Percentiles rank a stretch among this genome's conserved stretches.
phyloP scores from a whole-genome alignment of 2,113 vertebrate species.

The Phoxinus phoxinus region DNA sequence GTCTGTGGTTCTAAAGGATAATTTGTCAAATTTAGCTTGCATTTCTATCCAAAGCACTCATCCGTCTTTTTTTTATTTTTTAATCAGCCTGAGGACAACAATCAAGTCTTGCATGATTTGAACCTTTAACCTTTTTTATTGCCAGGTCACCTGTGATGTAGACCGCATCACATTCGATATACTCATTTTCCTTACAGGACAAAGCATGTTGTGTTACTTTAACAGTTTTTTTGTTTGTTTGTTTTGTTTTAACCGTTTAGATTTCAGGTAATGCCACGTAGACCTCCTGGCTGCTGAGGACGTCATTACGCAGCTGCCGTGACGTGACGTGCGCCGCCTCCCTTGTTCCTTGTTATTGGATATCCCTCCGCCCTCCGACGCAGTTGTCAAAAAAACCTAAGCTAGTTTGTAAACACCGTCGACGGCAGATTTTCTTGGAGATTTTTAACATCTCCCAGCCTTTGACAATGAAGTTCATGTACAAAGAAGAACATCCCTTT shows the following conservation, averaged over 20 bases:
- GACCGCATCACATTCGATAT: too few relatives aligned
- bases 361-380: conserved; percentile 46
- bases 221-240: neutral
- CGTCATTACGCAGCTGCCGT: conserved; percentile 7
- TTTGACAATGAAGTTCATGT: conserved; percentile 88
- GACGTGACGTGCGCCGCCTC: neutral
- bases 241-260: neutral
- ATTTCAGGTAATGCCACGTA: neutral
- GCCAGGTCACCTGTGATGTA: too few relatives aligned
- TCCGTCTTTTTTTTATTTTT: too few relatives aligned
- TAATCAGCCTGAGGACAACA: too few relatives aligned
- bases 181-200: too few relatives aligned
- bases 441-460: neutral
- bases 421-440: neutral
- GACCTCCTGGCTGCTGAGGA: neutral
- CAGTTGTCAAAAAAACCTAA: conserved; percentile 25
- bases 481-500: conserved; percentile 93
- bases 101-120: too few relatives aligned
- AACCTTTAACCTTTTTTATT: too few relatives aligned
- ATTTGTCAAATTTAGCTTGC: neutral
- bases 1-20: neutral
- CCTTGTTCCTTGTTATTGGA: conserved; percentile 41
- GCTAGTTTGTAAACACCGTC: conserved; percentile 49
- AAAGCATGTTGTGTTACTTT: too few relatives aligned
- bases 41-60: neutral